Evolutionary conservation across 2,888 invertebrate species (phyloP).

Genomic region (Apotomis betuletana): DNA sequence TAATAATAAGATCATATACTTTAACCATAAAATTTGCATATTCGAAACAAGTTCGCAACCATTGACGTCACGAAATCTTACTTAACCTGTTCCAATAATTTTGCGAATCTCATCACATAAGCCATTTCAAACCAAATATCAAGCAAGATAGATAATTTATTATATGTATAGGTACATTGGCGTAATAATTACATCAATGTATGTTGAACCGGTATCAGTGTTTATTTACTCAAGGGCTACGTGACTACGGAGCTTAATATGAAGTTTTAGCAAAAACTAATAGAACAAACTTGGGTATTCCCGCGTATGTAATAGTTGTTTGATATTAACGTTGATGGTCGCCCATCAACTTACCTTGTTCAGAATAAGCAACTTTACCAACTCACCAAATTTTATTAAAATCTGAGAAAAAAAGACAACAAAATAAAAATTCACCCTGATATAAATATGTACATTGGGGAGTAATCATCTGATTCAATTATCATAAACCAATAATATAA

Average conservation of each 20-base stretch:
- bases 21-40: slow-evolving; percentile 29
- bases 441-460: too few species aligned
- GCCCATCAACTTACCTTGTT: too few species aligned
- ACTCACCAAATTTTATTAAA: too few species aligned
- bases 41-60: slow-evolving; percentile 7
- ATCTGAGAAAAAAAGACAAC: too few species aligned
- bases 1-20: slow-evolving; percentile 7
- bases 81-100: slow-evolving; percentile 19
- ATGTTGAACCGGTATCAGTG: not conserved
- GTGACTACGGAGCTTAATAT: not conserved
- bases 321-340: too few species aligned
- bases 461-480: too few species aligned
- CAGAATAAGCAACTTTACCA: too few species aligned
- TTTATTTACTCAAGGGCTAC: slow-evolving; percentile 6
- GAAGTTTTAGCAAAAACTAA: not conserved
- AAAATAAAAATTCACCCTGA: too few species aligned
- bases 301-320: too few species aligned
- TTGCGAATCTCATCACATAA: slow-evolving; percentile 1
- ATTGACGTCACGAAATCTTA: slow-evolving; percentile 22
- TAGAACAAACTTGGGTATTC: slow-evolving; percentile 25
- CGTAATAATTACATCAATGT: too few species aligned
- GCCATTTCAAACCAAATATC: not conserved
- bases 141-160: slow-evolving; percentile 4
- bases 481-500: too few species aligned
- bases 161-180: not conserved